Base-by-base conservation (phyloP, 1,140 invertebrate genomes). In the Maconellicoccus hirsutus region DNA sequence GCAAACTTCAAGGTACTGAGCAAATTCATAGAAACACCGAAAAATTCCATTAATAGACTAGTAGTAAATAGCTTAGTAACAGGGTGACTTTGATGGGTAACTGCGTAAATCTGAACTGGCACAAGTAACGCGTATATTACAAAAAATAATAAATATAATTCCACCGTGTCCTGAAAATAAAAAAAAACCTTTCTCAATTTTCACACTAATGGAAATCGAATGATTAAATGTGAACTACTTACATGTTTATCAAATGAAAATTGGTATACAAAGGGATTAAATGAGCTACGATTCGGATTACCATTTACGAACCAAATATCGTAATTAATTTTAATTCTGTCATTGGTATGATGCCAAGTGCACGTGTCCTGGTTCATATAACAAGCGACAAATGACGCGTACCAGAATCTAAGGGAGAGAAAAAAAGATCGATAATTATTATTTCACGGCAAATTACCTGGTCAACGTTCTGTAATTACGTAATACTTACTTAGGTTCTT, bases 231-330 rank as follows among this genome's bases (percentile, higher is more conserved):
- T 71, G 10, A 27, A 61, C 52, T 16, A 71, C 70, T 73, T 75
- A 84, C 83, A 78, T 96, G 93, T 78, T 89, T 86, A 79, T 98
- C 95, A 82, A 96, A 98, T 1, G 94, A 97, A 79, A 97, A 98
- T 79, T 98, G 94, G 81, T 94, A 95, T 72, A 92, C 87, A 75
- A 98, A 85, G 72, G 89, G 89, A 79, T 93, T 95, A 73, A 88
- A 88, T 23, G 86, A 84, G 71, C 88, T 91, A 72, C 84, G 83
- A 76, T 93, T 91, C 0, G 96, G 95, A 81, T 94, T 91, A 59
- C 95, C 94, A 84, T 98, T 98, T 0, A 98, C 94, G 25, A 98
- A 82, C 89, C 93, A 96, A 73, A 98, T 89, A 79, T 98, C 92
- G 80, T 98, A 98, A 42, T 92, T 81, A 16, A 97, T 79, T 71